Evolutionary conservation across 2,113 vertebrate species (phyloP).

Genomic region (Brachypodius melanocephalos): DNA sequence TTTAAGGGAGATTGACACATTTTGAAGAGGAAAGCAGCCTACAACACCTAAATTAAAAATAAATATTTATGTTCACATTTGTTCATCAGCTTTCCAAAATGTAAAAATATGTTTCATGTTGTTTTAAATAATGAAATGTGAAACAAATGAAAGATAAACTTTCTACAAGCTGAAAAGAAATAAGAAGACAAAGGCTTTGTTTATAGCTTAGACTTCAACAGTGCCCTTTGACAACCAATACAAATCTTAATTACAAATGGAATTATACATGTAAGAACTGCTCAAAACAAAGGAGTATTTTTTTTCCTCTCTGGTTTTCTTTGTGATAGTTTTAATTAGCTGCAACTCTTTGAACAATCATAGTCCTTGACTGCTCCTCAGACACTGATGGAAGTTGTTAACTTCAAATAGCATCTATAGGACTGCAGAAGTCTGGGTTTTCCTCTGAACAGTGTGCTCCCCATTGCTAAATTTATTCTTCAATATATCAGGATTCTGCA

Average conservation of each 20-base stretch:
- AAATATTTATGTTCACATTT: constrained; percentile 72
- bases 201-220: constrained; percentile 64
- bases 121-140: constrained; percentile 71
- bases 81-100: constrained; percentile 65
- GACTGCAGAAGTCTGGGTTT: not conserved
- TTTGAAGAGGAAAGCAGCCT: constrained; percentile 60
- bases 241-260: constrained; percentile 71
- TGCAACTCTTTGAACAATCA: constrained; percentile 49
- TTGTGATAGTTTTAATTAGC: constrained; percentile 70
- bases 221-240: constrained; percentile 57
- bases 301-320: constrained; percentile 19
- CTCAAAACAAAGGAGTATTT: constrained; percentile 49
- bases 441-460: not conserved
- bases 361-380: constrained; percentile 43
- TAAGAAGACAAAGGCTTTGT: constrained; percentile 66
- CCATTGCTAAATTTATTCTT: constrained; percentile 23
- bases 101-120: constrained; percentile 66
- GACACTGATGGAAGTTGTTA: constrained; percentile 48
- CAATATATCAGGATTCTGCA: not conserved
- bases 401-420: constrained; percentile 52
- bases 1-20: constrained; percentile 59
- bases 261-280: constrained; percentile 69
- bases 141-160: constrained; percentile 73
- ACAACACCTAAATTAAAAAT: constrained; percentile 68
- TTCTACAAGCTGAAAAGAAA: constrained; percentile 64